Evolutionary conservation across 2,797 vertebrate species (phyloP).

Genomic region (Triplophysa yarkandensis): DNA sequence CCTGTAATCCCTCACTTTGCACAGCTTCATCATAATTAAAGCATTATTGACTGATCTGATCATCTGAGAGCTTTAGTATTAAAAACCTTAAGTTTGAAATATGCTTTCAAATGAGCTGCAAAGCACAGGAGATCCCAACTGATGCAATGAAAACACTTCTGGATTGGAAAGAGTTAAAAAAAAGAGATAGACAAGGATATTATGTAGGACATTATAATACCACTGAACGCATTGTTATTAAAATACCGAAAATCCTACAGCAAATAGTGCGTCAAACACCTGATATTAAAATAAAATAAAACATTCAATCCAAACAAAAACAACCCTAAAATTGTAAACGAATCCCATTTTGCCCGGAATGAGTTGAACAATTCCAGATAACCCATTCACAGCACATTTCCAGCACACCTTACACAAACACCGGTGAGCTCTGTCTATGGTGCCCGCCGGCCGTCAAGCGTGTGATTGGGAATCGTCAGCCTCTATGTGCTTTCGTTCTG

Average conservation of each 20-base stretch:
- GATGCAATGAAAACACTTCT: constrained; percentile 44
- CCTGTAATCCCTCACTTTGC: constrained; percentile 62
- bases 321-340: constrained; percentile 10
- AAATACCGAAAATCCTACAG: constrained; percentile 18
- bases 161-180: constrained; percentile 30
- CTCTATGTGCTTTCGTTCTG: constrained; percentile 21
- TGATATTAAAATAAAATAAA: constrained; percentile 5
- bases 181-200: constrained; percentile 7
- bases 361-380: constrained; percentile 28
- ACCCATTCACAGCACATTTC: constrained; percentile 40
- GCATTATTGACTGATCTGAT: constrained; percentile 65
- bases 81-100: constrained; percentile 64
- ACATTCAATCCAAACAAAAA: constrained; percentile 8
- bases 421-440: constrained; percentile 23
- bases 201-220: constrained; percentile 8
- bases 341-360: constrained; percentile 15
- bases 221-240: constrained; percentile 1
- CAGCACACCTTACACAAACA: constrained; percentile 40
- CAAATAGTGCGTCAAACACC: background rate
- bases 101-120: constrained; percentile 39
- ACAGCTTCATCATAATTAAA: constrained; percentile 69
- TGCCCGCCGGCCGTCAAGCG: constrained; percentile 39
- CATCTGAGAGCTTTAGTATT: constrained; percentile 52
- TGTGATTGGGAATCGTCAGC: constrained; percentile 53
- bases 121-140: constrained; percentile 54